Percentiles rank a stretch among this genome's conserved stretches.
phyloP scores from a whole-genome alignment of 2,797 vertebrate species.

The Rhinichthys osculus region DNA sequence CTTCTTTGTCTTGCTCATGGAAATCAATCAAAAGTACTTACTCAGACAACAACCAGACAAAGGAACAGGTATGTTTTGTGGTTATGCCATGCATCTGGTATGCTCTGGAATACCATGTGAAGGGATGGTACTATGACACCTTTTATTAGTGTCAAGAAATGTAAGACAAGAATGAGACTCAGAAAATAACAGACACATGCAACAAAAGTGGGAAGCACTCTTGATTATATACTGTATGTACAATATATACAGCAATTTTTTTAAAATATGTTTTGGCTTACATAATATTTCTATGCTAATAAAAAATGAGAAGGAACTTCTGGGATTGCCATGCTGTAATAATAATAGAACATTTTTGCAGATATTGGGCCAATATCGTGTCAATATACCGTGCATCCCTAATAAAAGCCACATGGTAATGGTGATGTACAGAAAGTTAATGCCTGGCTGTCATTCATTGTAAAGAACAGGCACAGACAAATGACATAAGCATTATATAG shows the following conservation, averaged over 20 bases:
- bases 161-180: neutral
- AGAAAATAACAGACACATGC: neutral
- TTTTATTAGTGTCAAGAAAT: neutral
- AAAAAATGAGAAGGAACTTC: neutral
- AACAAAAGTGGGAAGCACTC: neutral
- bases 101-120: neutral
- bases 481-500: slow-evolving; percentile 8
- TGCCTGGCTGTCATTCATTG: slow-evolving; percentile 51
- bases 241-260: too few species aligned
- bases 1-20: slow-evolving; percentile 5
- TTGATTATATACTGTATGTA: neutral
- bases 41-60: slow-evolving; percentile 11
- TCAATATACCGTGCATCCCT: neutral
- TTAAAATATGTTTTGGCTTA: neutral
- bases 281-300: neutral
- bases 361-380: neutral
- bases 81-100: neutral
- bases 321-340: neutral
- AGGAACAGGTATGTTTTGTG: neutral
- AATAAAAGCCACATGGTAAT: slow-evolving; percentile 6
- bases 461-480: slow-evolving; percentile 47
- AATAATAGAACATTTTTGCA: neutral
- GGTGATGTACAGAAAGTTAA: slow-evolving; percentile 49
- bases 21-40: neutral
- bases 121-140: neutral